These are phyloP conservation scores for Puntigrus tetrazona DNA, from an alignment of 2,113 vertebrate genomes.

Conservation along the genomic window DNA sequence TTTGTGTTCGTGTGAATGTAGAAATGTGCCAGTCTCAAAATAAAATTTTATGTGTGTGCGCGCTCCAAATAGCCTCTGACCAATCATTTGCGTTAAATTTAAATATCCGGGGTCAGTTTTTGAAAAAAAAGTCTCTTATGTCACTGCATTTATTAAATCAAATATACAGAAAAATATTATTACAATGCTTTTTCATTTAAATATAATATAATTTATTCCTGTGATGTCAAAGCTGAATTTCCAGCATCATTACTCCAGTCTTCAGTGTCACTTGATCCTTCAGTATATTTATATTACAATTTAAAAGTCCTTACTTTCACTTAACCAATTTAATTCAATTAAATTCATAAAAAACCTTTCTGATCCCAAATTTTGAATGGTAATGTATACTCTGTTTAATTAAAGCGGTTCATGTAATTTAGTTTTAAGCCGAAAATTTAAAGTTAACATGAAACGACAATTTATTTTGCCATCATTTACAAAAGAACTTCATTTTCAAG, in stretches of 20 bases:
- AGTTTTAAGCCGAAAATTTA: too few relatives aligned
- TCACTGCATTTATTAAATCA: background rate
- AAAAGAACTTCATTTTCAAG: background rate
- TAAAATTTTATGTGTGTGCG: background rate
- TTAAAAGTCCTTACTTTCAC: too few relatives aligned
- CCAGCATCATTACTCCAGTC: background rate
- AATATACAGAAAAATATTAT: background rate
- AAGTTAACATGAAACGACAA: too few relatives aligned
- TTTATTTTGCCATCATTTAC: too few relatives aligned
- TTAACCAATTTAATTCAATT: too few relatives aligned
- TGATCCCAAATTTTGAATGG: too few relatives aligned
- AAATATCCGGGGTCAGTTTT: background rate
- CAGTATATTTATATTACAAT: too few relatives aligned
- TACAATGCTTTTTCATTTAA: background rate
- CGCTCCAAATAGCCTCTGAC: background rate
- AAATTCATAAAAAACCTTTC: too few relatives aligned
- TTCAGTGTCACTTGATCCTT: background rate
- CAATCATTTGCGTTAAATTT: background rate
- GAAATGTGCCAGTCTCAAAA: constrained; percentile 1
- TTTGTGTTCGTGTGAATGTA: constrained; percentile 39
- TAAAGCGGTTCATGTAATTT: too few relatives aligned
- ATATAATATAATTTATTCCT: background rate
- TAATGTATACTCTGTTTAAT: too few relatives aligned
- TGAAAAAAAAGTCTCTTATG: background rate
- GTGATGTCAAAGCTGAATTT: background rate